Percentiles rank a stretch among this genome's conserved stretches.
These are phyloP conservation scores for Drosophila kohkoa DNA, from an alignment of 1,140 invertebrate species.

Conservation along the genomic window DNA sequence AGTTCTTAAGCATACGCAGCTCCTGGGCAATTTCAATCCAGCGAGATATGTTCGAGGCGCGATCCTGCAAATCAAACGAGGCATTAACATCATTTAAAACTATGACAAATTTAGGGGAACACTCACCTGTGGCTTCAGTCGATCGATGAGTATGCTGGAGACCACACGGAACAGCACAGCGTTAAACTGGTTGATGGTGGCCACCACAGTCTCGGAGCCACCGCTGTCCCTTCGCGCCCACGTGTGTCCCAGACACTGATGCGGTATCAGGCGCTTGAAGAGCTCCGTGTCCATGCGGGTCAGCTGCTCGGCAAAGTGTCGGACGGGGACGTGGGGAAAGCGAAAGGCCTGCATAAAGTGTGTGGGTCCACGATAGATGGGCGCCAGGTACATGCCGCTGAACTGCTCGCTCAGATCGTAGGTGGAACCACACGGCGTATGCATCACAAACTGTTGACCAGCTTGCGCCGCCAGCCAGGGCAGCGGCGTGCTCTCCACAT, in stretches of 20 bases:
- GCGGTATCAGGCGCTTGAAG: conserved; percentile 96
- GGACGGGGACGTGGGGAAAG: conserved; percentile 93
- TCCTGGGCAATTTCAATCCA: conserved; percentile 99
- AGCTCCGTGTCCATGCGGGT: conserved; percentile 98
- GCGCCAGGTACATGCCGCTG: conserved; percentile 85
- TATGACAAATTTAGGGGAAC: no score
- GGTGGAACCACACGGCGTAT: conserved; percentile 67
- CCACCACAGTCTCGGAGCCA: conserved; percentile 95
- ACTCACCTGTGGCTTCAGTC: conserved; percentile 87
- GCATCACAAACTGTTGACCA: conserved; percentile 53
- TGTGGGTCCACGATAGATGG: conserved; percentile 86
- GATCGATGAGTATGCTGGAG: conserved; percentile 93
- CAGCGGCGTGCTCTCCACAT: conserved; percentile 52
- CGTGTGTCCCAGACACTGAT: conserved; percentile 98
- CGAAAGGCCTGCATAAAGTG: conserved; percentile 88
- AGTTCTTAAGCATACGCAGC: conserved; percentile 97
- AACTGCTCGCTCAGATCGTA: conserved; percentile 82
- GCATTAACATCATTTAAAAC: background rate
- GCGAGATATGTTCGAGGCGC: conserved; percentile 94
- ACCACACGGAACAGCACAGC: conserved; percentile 97
- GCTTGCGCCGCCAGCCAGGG: conserved; percentile 59
- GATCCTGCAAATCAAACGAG: conserved; percentile 85
- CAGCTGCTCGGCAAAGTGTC: conserved; percentile 98
- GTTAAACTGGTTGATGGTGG: conserved; percentile 99
- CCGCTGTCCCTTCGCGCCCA: conserved; percentile 96